phyloP scores from a whole-genome alignment of 2,113 vertebrate genomes.

The Cercopithecus mona region DNA sequence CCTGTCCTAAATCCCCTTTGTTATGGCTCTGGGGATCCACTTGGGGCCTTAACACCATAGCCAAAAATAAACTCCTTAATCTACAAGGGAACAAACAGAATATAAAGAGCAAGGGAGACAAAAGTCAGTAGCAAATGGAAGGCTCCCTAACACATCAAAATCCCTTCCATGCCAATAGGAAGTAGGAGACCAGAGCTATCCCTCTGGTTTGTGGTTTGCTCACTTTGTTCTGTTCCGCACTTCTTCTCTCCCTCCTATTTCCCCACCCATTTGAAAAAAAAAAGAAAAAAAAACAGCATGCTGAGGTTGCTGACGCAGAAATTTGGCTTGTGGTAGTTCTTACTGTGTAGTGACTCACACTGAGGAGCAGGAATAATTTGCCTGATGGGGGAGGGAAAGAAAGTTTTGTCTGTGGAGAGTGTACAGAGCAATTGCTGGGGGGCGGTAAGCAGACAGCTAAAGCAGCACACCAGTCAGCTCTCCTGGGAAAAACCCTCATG shows the following conservation, averaged over 20 bases:
- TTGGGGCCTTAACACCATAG: not conserved
- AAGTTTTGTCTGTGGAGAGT: not conserved
- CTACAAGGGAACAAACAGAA: not conserved
- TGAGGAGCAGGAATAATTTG: conserved; percentile 41
- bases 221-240: conserved; percentile 18
- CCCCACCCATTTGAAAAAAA: not conserved
- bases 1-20: not conserved
- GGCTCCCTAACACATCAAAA: not conserved
- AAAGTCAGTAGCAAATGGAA: conserved; percentile 28
- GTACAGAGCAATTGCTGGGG: not conserved
- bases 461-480: not conserved
- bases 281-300: not conserved
- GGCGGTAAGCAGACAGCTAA: not conserved
- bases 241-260: not conserved
- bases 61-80: not conserved
- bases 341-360: conserved; percentile 59
- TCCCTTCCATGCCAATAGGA: not conserved
- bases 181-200: conserved; percentile 6
- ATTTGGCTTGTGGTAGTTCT: conserved; percentile 47
- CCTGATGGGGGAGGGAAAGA: not conserved
- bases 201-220: conserved; percentile 25
- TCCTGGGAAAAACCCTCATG: not conserved
- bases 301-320: conserved; percentile 37
- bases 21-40: not conserved
- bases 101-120: conserved; percentile 30